phyloP scores from a whole-genome alignment of 2,113 vertebrate genomes.

The Antennarius striatus region DNA sequence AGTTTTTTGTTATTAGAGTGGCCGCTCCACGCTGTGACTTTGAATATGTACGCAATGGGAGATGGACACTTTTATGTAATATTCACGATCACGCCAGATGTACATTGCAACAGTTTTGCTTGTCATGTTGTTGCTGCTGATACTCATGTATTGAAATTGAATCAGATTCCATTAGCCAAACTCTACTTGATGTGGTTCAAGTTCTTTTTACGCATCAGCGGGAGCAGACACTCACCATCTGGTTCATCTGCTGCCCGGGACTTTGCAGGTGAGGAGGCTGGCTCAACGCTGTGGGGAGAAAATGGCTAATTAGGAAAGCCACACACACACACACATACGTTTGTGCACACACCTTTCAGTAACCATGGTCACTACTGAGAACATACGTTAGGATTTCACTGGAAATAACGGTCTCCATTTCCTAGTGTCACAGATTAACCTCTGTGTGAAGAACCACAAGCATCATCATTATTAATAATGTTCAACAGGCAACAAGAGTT shows the following conservation, averaged over 20 bases:
- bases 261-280: constrained; percentile 71
- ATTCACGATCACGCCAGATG: constrained; percentile 16
- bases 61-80: constrained; percentile 13
- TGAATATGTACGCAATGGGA: constrained; percentile 15
- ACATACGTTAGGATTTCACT: constrained; percentile 24
- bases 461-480: constrained; percentile 1
- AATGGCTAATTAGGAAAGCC: constrained; percentile 65
- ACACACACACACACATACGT: constrained; percentile 3
- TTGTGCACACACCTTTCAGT: constrained; percentile 10
- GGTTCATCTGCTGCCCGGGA: constrained; percentile 73
- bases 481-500: not conserved
- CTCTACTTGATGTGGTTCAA: constrained; percentile 45
- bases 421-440: constrained; percentile 14
- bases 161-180: constrained; percentile 62
- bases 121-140: constrained; percentile 12
- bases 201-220: constrained; percentile 48
- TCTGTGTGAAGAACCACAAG: constrained; percentile 19
- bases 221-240: constrained; percentile 71
- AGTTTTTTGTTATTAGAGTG: not conserved
- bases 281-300: constrained; percentile 74
- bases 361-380: constrained; percentile 57
- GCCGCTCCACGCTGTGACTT: constrained; percentile 15
- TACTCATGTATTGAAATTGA: constrained; percentile 49
- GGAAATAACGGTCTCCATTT: constrained; percentile 6
- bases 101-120: constrained; percentile 19